Evolutionary conservation across 2,797 vertebrate species (phyloP), one percentile per base, ranked within the genome.

Genomic region (Pantherophis vulpinus): DNA sequence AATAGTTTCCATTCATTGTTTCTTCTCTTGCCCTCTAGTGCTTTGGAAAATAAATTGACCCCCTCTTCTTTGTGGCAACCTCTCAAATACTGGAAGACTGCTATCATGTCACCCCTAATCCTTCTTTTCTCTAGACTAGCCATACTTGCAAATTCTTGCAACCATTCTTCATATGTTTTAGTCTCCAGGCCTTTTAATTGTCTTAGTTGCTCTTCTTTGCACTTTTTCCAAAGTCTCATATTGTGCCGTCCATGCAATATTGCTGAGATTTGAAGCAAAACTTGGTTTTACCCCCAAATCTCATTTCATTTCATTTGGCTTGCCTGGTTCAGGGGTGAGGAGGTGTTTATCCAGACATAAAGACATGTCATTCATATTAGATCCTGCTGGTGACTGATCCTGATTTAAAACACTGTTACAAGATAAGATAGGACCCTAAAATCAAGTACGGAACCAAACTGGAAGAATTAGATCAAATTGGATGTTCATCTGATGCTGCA

Each of bases 331-430:
- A 14, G 29, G 29, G 29, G 12, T 2, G 27, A n/a, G 12, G 13
- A 13, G 60, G 13, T n/a, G 29, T 2, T 59, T 61, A 54, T 63
- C 89, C 88, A 92, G n/a, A 0, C 61, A 9, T 47, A 3, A 60
- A 54, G 20, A 79, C 42, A 89, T 0, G 16, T 1, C 27, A 16
- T 14, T 89, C 63, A 54, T 51, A 20, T 87, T 66, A 88, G 3
- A 86, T 70, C 86, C 83, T 42, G 2, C n/a, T 70, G 20, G 6
- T 59, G 2, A 59, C 0, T 37, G 16, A 63, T 0, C 66, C 0
- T 0, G 54, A 29, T 32, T 58, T 29, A 74, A 88, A 74, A 88
- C 2, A 6, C 12, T 10, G 6, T 66, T 54, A 12, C 7, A 7
- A 51, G 5, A 59, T n/a, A 87, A 55, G 20, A 56, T 5, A 90